Conservation (phyloP, 2,113 vertebrate species). For the Triplophysa tibetana region DNA sequence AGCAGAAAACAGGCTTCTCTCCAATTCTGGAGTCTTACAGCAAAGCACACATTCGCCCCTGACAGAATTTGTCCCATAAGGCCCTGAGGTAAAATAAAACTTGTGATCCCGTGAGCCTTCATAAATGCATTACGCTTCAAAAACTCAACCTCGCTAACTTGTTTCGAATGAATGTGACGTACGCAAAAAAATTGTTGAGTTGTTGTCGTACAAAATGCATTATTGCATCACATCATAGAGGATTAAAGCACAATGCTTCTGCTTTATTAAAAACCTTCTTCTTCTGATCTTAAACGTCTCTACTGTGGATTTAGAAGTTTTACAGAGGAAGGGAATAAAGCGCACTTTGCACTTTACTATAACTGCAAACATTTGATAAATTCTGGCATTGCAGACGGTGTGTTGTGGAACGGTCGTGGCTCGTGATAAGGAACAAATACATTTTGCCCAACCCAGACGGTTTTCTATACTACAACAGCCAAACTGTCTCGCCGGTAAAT, state of each 20-base stretch:
- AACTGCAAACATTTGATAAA: constrained; percentile 3
- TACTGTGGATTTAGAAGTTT: not conserved
- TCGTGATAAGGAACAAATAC: constrained; percentile 15
- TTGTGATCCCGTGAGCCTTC: not conserved
- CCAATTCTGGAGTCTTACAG: not conserved
- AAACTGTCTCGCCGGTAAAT: not conserved
- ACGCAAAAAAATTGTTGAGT: not conserved
- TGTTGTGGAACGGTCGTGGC: not conserved
- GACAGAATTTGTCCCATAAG: constrained; percentile 10
- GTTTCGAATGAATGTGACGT: not conserved
- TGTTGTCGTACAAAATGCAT: not conserved
- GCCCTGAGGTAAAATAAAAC: not conserved
- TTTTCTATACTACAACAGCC: not conserved
- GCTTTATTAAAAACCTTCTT: not conserved
- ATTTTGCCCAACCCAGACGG: not conserved
- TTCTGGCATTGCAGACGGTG: not conserved
- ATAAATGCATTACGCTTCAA: not conserved
- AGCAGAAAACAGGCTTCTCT: constrained; percentile 28
- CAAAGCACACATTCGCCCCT: constrained; percentile 4
- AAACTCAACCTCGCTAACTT: not conserved
- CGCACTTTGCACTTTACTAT: not conserved
- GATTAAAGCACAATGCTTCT: not conserved
- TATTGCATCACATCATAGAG: not conserved
- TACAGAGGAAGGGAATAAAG: not conserved
- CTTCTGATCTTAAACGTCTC: not conserved